Evolutionary conservation across 2,797 vertebrate genomes (phyloP).

Genomic region (Apodemus agrarius): DNA sequence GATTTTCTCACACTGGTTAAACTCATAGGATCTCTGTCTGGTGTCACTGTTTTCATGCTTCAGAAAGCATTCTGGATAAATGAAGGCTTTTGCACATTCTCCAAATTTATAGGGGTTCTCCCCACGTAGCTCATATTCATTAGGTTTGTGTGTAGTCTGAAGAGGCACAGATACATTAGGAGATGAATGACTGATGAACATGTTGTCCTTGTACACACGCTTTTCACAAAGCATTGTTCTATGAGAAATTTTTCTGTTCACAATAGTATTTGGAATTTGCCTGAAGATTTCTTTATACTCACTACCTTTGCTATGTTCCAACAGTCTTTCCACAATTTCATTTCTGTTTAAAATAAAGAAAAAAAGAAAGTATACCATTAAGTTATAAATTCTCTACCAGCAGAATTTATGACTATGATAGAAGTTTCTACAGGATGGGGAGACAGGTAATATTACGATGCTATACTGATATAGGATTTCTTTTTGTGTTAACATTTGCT

Average conservation of each 20-base stretch:
- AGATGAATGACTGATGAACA: neutral
- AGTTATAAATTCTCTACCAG: neutral
- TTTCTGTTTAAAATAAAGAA: neutral
- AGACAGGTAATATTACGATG: neutral
- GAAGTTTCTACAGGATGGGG: neutral
- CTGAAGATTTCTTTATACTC: neutral
- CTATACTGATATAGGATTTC: neutral
- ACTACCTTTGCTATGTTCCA: neutral
- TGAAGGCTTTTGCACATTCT: neutral
- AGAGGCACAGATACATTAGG: neutral
- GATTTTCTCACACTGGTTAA: neutral
- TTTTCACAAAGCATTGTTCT: constrained; percentile 3
- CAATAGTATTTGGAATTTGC: neutral
- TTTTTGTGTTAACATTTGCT: neutral
- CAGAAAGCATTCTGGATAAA: neutral
- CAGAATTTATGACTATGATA: neutral
- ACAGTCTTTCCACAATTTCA: neutral
- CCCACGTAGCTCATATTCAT: neutral
- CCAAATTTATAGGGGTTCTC: neutral
- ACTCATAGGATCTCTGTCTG: neutral
- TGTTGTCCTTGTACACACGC: neutral
- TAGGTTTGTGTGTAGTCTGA: neutral
- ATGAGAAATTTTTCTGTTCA: neutral
- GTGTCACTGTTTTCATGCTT: neutral
- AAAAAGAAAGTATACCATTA: neutral